phyloP scores from a whole-genome alignment of 53 echinoderm and acorn worm genomes.

The Echinometra lucunter region DNA sequence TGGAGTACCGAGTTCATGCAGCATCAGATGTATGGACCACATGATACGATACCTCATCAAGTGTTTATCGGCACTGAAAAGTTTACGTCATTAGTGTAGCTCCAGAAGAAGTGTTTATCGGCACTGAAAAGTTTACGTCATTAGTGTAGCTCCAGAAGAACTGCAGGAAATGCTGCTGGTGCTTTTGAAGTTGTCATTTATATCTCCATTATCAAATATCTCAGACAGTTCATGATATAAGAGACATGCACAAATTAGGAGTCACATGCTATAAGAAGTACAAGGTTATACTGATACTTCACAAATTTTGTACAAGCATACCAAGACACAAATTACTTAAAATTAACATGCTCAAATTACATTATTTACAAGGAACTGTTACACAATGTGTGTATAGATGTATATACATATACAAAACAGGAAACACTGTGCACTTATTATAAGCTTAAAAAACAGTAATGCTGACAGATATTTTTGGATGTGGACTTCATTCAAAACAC shows the following conservation, averaged over 20 bases:
- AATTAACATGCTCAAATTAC: background rate
- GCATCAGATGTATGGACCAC: background rate
- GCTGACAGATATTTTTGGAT: slow-evolving; percentile 11
- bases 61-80: background rate
- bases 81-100: background rate
- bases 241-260: background rate
- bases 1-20: background rate
- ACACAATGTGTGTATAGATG: background rate
- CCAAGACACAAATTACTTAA: background rate
- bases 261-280: background rate
- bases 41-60: background rate
- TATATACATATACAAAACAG: background rate
- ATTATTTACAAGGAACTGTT: slow-evolving; percentile 4
- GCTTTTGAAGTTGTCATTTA: no score
- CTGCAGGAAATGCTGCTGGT: no score
- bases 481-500: background rate
- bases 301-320: background rate
- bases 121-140: background rate
- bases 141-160: background rate
- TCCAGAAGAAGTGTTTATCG: background rate
- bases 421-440: background rate
- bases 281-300: background rate
- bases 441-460: slow-evolving; percentile 28
- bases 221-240: background rate
- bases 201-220: background rate